Evolutionary conservation across 2,113 vertebrate species (phyloP).

Genomic region (Siniperca chuatsi): DNA sequence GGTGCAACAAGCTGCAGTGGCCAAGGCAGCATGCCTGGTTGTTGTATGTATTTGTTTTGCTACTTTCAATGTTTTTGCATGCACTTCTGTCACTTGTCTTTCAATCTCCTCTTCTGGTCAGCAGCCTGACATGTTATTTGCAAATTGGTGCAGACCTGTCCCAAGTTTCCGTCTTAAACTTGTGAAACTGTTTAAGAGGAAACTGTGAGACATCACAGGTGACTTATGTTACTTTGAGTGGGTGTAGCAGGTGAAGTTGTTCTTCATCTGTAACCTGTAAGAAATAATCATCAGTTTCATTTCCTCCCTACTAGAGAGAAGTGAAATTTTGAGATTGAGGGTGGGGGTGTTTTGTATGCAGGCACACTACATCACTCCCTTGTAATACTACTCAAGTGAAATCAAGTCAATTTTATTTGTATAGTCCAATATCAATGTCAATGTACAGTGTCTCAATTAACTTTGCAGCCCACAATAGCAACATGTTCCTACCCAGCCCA

Average conservation of each 20-base stretch:
- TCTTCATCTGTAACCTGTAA: neutral
- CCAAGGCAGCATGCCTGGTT: neutral
- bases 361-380: neutral
- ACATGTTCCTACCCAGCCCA: neutral
- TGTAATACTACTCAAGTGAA: neutral
- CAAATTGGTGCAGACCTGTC: neutral
- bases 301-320: conserved; percentile 47
- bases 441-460: neutral
- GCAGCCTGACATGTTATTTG: neutral
- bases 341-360: neutral
- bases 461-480: neutral
- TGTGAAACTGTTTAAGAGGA: neutral
- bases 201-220: neutral
- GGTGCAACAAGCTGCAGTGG: neutral
- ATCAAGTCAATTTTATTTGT: conserved; percentile 19
- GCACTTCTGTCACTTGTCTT: neutral
- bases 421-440: neutral
- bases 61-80: neutral
- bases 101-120: neutral
- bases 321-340: conserved; percentile 2
- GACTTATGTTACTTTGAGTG: neutral
- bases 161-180: neutral
- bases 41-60: neutral
- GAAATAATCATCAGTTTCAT: conserved; percentile 37
- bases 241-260: neutral